Conservation (phyloP, 2,797 vertebrate species). For the Coreius guichenoti region DNA sequence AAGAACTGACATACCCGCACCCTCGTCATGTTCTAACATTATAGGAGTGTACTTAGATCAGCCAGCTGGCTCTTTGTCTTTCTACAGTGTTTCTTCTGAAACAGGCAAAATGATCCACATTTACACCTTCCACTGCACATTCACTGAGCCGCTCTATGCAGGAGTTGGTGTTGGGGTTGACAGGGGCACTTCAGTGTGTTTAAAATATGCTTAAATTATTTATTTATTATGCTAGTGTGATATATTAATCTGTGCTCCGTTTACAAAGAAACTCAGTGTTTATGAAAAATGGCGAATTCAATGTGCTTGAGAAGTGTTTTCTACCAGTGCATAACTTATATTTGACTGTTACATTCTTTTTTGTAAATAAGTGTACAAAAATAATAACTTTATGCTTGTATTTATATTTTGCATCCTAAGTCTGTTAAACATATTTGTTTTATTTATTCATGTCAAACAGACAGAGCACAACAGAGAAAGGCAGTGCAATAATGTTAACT, state of each 20-base stretch:
- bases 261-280: not conserved
- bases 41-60: constrained; percentile 32
- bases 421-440: not conserved
- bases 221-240: not conserved
- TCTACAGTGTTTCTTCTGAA: constrained; percentile 20
- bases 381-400: not conserved
- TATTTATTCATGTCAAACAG: not conserved
- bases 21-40: constrained; percentile 12
- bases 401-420: not conserved
- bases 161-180: constrained; percentile 16
- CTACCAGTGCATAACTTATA: not conserved
- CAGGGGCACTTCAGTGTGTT: not conserved
- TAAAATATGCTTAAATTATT: not conserved
- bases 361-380: not conserved
- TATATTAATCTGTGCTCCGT: not conserved
- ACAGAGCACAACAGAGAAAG: not conserved
- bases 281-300: not conserved
- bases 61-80: constrained; percentile 18
- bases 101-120: constrained; percentile 5
- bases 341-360: not conserved
- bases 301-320: not conserved
- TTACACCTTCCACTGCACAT: constrained; percentile 27
- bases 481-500: not conserved
- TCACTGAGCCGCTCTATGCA: constrained; percentile 1
- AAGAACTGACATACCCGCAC: not conserved